These are phyloP conservation scores for Drosophila mayaguana DNA, from an alignment of 2,888 invertebrate genomes.

Conservation along the genomic window DNA sequence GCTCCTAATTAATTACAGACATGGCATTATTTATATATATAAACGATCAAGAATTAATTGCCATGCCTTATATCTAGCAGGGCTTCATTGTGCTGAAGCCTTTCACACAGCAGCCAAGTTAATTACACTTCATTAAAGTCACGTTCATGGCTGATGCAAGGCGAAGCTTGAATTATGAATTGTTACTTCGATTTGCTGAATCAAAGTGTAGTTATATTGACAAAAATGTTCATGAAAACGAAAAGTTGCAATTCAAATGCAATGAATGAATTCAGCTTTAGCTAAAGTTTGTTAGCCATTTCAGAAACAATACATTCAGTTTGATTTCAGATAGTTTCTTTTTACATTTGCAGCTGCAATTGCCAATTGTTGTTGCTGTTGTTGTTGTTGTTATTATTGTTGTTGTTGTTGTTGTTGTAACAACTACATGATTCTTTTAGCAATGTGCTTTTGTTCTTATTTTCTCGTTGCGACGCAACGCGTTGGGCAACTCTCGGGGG, in stretches of 20 bases:
- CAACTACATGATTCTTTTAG: slow-evolving; percentile 54
- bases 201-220: neutral
- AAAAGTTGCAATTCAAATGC: neutral
- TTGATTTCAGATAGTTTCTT: slow-evolving; percentile 13
- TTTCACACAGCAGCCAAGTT: neutral
- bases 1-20: too few relatives aligned
- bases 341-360: slow-evolving; percentile 33
- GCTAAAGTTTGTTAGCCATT: neutral
- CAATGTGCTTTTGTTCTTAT: slow-evolving; percentile 1
- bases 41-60: too few relatives aligned
- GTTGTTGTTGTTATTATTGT: slow-evolving; percentile 5
- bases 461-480: slow-evolving; percentile 12
- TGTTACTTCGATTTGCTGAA: neutral
- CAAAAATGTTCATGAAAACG: neutral
- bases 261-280: neutral
- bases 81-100: neutral
- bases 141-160: neutral
- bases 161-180: neutral
- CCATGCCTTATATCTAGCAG: neutral
- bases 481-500: slow-evolving; percentile 65
- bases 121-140: slow-evolving; percentile 16
- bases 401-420: slow-evolving; percentile 6
- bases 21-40: too few relatives aligned
- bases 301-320: neutral
- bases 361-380: slow-evolving; percentile 9